A percentile compares a stretch with the other conserved stretches of the same genome.
phyloP scores from a whole-genome alignment of 2,113 vertebrate species.

The Vulpes lagopus region DNA sequence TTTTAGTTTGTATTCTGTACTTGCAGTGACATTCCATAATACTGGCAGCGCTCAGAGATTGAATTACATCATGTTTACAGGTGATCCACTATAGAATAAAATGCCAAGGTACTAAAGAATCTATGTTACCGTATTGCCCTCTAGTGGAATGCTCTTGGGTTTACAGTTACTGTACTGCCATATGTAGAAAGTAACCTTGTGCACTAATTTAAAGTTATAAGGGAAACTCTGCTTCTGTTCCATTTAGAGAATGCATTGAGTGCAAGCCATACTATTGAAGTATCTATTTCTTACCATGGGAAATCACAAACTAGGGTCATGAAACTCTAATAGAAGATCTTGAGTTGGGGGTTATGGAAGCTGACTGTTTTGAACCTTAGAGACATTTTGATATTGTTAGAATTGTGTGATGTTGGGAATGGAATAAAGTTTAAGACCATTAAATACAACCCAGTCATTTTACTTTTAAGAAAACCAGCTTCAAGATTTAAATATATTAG shows the following conservation, averaged over 20 bases:
- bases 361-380: neutral
- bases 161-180: neutral
- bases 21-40: neutral
- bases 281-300: neutral
- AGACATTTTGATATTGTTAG: neutral
- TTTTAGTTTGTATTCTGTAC: neutral
- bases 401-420: neutral
- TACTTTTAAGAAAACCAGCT: neutral
- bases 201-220: neutral
- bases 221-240: neutral
- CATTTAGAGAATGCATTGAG: neutral
- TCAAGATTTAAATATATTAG: neutral
- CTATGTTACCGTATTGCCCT: conserved; percentile 50
- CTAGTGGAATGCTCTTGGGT: neutral
- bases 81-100: neutral
- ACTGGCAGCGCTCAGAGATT: neutral
- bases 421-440: neutral
- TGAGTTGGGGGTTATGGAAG: neutral
- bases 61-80: neutral
- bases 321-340: neutral
- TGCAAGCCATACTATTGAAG: neutral
- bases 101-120: neutral
- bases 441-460: neutral
- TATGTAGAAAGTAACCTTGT: conserved; percentile 12
- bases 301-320: neutral